Conservation (phyloP, 2,113 vertebrate species). For the Trinectes maculatus region DNA sequence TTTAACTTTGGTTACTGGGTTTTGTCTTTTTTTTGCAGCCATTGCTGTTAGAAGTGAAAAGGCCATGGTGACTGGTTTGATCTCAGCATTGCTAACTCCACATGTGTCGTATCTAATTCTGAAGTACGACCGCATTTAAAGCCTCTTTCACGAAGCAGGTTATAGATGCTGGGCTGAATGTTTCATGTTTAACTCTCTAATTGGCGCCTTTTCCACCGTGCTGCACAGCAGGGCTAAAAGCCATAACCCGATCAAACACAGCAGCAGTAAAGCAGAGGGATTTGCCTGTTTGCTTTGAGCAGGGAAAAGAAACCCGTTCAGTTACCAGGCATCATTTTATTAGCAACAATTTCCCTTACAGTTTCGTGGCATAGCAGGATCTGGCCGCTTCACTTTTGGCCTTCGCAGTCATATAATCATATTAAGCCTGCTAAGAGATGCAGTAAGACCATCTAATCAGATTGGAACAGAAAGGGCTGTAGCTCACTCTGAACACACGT, state of each 20-base stretch:
- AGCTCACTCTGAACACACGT: conserved; percentile 3
- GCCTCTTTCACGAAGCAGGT: background rate
- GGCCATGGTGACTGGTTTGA: background rate
- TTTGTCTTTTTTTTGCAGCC: too few species aligned
- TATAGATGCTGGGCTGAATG: background rate
- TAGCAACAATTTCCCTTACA: background rate
- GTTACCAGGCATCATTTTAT: conserved; percentile 19
- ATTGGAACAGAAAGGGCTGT: conserved; percentile 11
- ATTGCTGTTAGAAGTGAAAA: too few species aligned
- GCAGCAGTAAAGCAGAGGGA: conserved; percentile 1
- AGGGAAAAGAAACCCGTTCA: background rate
- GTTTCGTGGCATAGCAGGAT: conserved; percentile 3
- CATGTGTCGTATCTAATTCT: too few species aligned
- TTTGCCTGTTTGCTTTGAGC: conserved; percentile 12
- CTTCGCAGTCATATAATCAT: conserved; percentile 34
- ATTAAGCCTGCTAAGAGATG: conserved; percentile 34
- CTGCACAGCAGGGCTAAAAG: background rate
- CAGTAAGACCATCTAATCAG: conserved; percentile 39
- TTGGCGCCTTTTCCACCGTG: background rate
- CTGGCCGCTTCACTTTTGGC: conserved; percentile 28
- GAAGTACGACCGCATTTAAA: background rate
- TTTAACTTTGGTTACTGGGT: background rate
- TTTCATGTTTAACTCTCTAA: background rate
- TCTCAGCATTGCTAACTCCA: background rate
- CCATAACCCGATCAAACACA: background rate